Base-by-base conservation (phyloP, 2,113 vertebrate genomes). In the Oncorhynchus masou region DNA sequence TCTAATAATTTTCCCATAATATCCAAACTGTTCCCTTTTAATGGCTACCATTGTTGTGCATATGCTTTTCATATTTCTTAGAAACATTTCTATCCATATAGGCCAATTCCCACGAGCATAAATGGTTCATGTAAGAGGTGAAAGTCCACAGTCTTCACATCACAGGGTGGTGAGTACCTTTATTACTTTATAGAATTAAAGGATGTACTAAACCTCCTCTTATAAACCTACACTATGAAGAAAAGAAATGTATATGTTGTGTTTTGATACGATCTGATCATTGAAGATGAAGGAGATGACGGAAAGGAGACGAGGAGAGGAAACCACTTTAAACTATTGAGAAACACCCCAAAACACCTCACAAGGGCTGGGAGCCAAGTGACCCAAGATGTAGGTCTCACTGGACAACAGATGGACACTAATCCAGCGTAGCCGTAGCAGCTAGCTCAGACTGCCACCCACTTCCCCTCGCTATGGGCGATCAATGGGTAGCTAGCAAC, bases 371-470 rank as follows among this genome's bases (percentile, higher is more conserved):
- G 27, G 66, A 60, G 71, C 34, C 57, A 80, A 29, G 16, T 78
- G 72, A 73, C 49, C 84, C 62, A 72, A 5, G 64, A 73, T 78
- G 51, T 6, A 45, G 15, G 49, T 54, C 49, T 19, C 16, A 71
- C 27, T 57, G 20, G 15, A 13, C 20, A 77, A 66, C 73, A 86
- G 81, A 79, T 75, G 59, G 73, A 65, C 25, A 48, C 2, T 67
- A 71, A 79, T 75, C 60, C 60, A 29, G 62, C 67, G 9, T 27
- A 70, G 57, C 51, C n/a, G 39, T 54, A 19, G 49, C 49, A 15
- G 68, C 20, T 16, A 69, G 15, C 22, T 4, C 60, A 34, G 31
- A 20, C 16, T 22, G 66, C 19, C 15, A 29, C 39, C 29, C 64
- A 68, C 25, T 16, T 62, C 74, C 25, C 13, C 62, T 54, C 74